These are phyloP conservation scores for Argyrosomus japonicus DNA, from an alignment of 2,113 vertebrate species.

Conservation along the genomic window DNA sequence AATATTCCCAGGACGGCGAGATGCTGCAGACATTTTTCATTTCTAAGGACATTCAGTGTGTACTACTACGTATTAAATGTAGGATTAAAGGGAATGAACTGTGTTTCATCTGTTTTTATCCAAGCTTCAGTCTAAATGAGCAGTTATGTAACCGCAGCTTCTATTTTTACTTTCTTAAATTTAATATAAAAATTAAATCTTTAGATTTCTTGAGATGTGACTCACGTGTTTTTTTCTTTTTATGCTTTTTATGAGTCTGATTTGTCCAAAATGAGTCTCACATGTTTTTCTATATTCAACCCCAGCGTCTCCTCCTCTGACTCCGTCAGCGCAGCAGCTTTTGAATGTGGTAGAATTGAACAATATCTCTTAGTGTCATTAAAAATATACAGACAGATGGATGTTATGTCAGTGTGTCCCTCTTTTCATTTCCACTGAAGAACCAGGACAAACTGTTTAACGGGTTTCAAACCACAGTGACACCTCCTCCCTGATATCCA, in stretches of 20 bases:
- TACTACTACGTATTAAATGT: background rate
- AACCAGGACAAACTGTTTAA: background rate
- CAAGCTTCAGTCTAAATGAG: background rate
- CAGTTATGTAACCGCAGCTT: background rate
- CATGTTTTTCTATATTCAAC: background rate
- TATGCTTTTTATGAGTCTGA: background rate
- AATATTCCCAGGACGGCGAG: background rate
- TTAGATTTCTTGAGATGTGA: background rate
- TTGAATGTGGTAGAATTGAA: background rate
- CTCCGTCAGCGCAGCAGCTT: background rate
- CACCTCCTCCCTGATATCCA: slow-evolving; percentile 28
- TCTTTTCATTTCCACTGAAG: background rate
- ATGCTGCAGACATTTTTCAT: background rate
- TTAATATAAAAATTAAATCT: background rate
- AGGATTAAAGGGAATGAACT: background rate
- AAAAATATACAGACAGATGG: background rate
- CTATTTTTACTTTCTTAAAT: background rate
- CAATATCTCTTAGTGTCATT: background rate
- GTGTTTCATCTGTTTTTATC: background rate
- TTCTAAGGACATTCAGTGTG: background rate
- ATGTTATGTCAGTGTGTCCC: too few relatives aligned
- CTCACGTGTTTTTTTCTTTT: background rate
- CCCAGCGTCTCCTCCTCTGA: slow-evolving; percentile 4
- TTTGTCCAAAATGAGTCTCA: background rate
- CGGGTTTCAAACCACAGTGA: slow-evolving; percentile 1